Evolutionary conservation across 2,888 invertebrate species (phyloP).

Genomic region (Cheilosia urbana): DNA sequence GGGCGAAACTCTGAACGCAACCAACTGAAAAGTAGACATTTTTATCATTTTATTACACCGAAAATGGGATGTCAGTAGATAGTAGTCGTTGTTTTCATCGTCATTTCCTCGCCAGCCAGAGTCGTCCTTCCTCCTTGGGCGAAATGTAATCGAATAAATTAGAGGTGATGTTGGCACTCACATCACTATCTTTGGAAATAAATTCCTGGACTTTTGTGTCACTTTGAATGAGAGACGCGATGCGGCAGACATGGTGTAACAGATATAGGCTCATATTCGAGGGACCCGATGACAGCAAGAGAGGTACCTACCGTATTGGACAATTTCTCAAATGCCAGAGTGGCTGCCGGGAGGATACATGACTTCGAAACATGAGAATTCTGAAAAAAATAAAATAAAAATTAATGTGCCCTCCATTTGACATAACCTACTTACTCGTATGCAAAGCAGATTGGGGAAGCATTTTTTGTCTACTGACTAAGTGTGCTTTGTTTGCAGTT

Average conservation of each 20-base stretch:
- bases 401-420: conserved; percentile 45
- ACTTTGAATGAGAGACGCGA: conserved; percentile 26
- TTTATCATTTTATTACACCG: conserved; percentile 70
- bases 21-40: conserved; percentile 68
- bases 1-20: conserved; percentile 8
- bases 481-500: no score
- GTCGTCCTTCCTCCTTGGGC: conserved; percentile 12
- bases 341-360: conserved; percentile 17
- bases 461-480: not conserved
- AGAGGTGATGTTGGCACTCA: conserved; percentile 57
- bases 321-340: conserved; percentile 1
- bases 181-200: conserved; percentile 47
- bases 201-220: conserved; percentile 40
- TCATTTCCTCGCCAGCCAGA: not conserved
- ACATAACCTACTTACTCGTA: conserved; percentile 48
- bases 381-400: conserved; percentile 35
- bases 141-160: conserved; percentile 66
- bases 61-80: conserved; percentile 56
- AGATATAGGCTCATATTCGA: conserved; percentile 15
- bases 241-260: conserved; percentile 16
- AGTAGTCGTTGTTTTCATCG: conserved; percentile 23
- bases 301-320: conserved; percentile 11
- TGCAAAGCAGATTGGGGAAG: conserved; percentile 21
- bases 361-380: conserved; percentile 44
- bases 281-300: conserved; percentile 43